Evolutionary conservation across 2,888 invertebrate genomes (phyloP), one percentile per base, ranked within the genome.

Genomic region (Erynnis tages): DNA sequence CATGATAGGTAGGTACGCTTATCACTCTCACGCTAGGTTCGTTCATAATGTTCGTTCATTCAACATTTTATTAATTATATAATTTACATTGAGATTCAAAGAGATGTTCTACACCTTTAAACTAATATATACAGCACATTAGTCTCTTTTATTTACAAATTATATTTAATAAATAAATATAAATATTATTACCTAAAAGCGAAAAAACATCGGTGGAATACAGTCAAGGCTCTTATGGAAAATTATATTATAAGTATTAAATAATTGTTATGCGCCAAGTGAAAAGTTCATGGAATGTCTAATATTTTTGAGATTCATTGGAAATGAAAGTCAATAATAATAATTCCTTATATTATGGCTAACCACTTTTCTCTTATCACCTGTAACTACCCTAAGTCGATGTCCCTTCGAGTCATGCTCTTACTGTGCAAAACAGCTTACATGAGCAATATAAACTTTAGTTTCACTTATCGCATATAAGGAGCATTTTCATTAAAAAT

Each of bases 121-220:
- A 54, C 65, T 79, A 78, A 72, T 84, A 84, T 84, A 66, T 84
- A 86, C 85, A 85, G 68, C 60, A 59, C 66, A 57, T 59, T 65
- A 62, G 62, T 65, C 34, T 17, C 65, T 60, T 60, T 63, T 83
- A 84, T 80, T 80, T 84, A 83, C 79, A 85, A 63, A 65, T 66
- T 63, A 60, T 66, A 69, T 67, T 67, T 74, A 84, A 86, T 84
- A 86, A 84, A 84, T 85, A 84, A 74, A 75, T 76, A 76, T 71
- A 73, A 59, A 69, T 63, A 40, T 62, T 64, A 59, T 53, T 60
- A 61, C 61, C 62, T 68, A 70, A 70, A 54, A 67, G 59, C 58
- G 59, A 60, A 61, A 58, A 66, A 64, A 66, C 60, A 61, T 84
- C 85, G 86, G 86, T 85, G 86, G 84, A 82, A 69, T 73, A 41